Conservation (phyloP, 2,113 vertebrate genomes). For the Capra hircus region DNA sequence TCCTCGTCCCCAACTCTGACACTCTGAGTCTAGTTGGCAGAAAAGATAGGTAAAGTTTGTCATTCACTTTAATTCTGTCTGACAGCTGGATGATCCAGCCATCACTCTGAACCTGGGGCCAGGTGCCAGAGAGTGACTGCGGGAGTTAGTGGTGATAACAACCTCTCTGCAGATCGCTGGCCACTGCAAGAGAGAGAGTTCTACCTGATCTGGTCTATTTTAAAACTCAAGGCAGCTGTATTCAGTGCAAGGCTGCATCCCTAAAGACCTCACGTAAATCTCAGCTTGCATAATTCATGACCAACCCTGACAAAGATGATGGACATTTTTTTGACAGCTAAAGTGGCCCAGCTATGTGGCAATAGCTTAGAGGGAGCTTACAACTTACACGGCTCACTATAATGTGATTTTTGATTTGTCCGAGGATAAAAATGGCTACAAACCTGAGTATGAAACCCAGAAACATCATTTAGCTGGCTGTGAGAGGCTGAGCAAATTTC, state of each 20-base stretch:
- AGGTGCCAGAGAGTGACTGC: constrained; percentile 38
- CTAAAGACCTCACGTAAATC: constrained; percentile 47
- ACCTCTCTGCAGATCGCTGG: constrained; percentile 31
- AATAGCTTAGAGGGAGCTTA: constrained; percentile 44
- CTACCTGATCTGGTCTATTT: constrained; percentile 37
- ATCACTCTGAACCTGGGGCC: constrained; percentile 32
- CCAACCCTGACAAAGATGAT: constrained; percentile 36
- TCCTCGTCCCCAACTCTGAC: neutral
- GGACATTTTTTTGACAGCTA: constrained; percentile 65
- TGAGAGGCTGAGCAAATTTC: neutral
- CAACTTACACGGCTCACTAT: neutral
- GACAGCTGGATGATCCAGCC: constrained; percentile 34
- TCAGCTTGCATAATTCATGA: constrained; percentile 71
- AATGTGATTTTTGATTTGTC: constrained; percentile 42
- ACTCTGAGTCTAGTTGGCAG: constrained; percentile 11
- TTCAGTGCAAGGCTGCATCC: constrained; percentile 33
- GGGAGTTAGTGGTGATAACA: constrained; percentile 34
- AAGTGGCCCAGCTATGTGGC: constrained; percentile 46
- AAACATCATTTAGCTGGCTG: constrained; percentile 8
- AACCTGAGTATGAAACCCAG: constrained; percentile 1
- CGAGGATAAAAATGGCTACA: constrained; percentile 41
- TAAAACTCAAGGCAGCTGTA: constrained; percentile 59
- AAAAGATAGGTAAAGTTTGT: constrained; percentile 36
- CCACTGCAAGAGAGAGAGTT: constrained; percentile 19
- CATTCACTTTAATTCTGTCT: constrained; percentile 52